A percentile compares a stretch with the other conserved stretches of the same genome.
Conservation (phyloP, 1,140 invertebrate genomes). For the Rhopalosiphum maidis region DNA sequence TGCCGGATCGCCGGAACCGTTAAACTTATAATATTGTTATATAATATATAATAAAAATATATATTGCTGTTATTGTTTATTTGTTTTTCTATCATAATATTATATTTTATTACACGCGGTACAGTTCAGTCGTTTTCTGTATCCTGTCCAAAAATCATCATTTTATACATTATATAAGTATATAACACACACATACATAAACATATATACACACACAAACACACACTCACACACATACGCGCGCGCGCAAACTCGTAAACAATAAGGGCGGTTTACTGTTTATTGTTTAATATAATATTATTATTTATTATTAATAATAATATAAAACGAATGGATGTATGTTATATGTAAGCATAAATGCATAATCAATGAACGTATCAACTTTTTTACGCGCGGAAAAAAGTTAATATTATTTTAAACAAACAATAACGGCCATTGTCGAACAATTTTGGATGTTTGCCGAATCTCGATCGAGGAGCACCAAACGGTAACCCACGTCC, state of each 20-base stretch:
- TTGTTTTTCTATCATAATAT: background rate
- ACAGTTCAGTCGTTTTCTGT: background rate
- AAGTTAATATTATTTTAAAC: background rate
- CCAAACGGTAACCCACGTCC: too few relatives aligned
- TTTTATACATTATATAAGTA: background rate
- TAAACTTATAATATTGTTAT: background rate
- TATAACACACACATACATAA: too few relatives aligned
- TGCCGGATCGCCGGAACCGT: constrained; percentile 52
- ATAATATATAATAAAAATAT: background rate
- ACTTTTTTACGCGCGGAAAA: background rate
- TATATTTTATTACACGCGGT: background rate
- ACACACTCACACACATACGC: too few relatives aligned
- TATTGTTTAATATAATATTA: background rate
- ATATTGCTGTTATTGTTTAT: background rate
- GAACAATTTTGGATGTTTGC: background rate
- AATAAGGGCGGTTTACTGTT: background rate
- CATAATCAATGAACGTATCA: background rate
- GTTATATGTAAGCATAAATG: background rate
- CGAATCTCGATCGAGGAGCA: too few relatives aligned
- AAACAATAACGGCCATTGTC: background rate
- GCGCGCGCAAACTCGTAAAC: background rate
- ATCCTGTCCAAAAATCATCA: background rate
- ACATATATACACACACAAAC: background rate
- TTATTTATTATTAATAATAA: background rate
- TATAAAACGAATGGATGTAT: background rate